phyloP scores from a whole-genome alignment of 2,888 invertebrate species.

The Heterodera filipjevi region DNA sequence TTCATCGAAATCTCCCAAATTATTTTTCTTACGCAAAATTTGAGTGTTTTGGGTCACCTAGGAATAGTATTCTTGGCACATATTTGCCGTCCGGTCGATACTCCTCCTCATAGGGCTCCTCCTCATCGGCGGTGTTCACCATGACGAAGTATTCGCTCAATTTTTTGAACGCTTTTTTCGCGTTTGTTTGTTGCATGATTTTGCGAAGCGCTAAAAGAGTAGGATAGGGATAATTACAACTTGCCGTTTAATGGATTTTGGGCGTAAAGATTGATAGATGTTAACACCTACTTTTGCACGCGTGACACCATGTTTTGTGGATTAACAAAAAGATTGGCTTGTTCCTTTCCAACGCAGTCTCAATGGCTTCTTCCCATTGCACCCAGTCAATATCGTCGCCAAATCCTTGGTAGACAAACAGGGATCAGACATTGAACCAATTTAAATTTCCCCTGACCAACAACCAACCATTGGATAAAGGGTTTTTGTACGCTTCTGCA shows the following conservation, averaged over 20 bases:
- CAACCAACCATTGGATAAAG: conserved; percentile 52
- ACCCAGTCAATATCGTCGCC: conserved; percentile 65
- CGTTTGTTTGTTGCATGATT: conserved; percentile 64
- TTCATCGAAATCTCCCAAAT: too few relatives aligned
- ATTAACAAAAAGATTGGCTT: conserved; percentile 68
- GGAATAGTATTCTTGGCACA: conserved; percentile 62
- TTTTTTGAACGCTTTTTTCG: conserved; percentile 63
- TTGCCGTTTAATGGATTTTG: too few relatives aligned
- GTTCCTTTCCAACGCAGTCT: conserved; percentile 59
- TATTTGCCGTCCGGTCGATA: conserved; percentile 64
- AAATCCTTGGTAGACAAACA: conserved; percentile 49
- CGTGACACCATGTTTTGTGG: conserved; percentile 69
- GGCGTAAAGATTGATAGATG: background rate
- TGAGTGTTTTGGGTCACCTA: conserved; percentile 40
- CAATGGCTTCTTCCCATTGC: conserved; percentile 64
- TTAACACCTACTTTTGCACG: conserved; percentile 66
- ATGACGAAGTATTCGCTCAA: conserved; percentile 67
- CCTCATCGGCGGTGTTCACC: conserved; percentile 68
- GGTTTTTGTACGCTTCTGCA: conserved; percentile 59
- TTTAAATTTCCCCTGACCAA: background rate
- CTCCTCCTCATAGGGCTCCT: conserved; percentile 65
- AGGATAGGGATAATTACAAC: background rate
- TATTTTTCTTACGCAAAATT: background rate
- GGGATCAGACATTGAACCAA: background rate
- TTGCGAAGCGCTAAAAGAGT: conserved; percentile 62